Base-by-base conservation (phyloP, 1,140 invertebrate genomes). In the Drosophila burlai region DNA sequence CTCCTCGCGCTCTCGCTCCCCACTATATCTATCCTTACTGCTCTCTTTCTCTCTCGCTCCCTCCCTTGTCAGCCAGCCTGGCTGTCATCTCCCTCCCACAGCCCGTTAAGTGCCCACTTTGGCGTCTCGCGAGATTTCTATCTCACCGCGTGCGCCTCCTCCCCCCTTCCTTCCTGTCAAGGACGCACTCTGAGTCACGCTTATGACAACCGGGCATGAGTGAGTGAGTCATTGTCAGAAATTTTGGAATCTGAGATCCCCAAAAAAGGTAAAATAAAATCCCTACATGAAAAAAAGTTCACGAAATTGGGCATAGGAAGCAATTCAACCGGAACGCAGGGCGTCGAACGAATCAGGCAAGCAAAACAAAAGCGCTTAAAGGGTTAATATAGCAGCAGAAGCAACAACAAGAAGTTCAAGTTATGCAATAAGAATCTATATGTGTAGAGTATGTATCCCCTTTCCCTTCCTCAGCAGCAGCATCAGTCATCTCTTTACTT, bases 141-240 rank as follows among this genome's bases (percentile, higher is more conserved):
- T 83, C 64, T 64, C 24, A 31, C 52, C 34, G 18, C 34, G 18
- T 36, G 34, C 34, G 7, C 21, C 15, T 18, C 26, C 15, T 13
- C 9, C 9, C 10, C 2, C 29, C n/a, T 31, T 34, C 11, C 36
- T 16, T 24, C 34, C 18, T 57, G 54, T 62, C 78, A 81, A 81
- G 79, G 79, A 81, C 66, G n/a, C 49, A 59, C 57, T 79, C 69
- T 83, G 81, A 83, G 64, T 83, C 81, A 80, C 75, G 62, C 49
- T 69, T 75, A 52, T 63, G 69, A 67, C 45, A 63, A 9, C n/a
- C 16, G 13, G 11, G 15, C 34, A 34, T 36, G 18, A 36, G 59
- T 29, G 15, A 40, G 18, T 78, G 80, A 83, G 60, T 82, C 80
- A 82, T 50, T 61, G 13, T 10, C 38, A 11, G 55, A 77, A 77